phyloP scores from a whole-genome alignment of 2,797 vertebrate genomes.

The Acomys russatus region DNA sequence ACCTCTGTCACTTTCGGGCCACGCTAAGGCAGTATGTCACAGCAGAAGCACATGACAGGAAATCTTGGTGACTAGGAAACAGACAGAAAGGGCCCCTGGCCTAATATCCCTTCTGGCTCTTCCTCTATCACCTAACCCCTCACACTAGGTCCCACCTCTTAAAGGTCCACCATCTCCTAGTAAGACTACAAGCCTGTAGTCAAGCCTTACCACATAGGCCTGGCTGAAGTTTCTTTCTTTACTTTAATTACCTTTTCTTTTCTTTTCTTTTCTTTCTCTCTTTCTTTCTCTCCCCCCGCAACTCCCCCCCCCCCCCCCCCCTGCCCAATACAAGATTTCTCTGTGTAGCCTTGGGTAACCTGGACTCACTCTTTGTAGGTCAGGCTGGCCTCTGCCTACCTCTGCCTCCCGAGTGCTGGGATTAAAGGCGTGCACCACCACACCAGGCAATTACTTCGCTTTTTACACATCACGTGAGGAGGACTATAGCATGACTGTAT shows the following conservation, averaged over 20 bases:
- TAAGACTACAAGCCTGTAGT: not conserved
- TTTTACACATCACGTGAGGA: slow-evolving; percentile 31
- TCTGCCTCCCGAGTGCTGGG: too few relatives aligned
- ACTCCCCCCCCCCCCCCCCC: too few relatives aligned
- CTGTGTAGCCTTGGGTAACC: too few relatives aligned
- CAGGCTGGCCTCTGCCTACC: too few relatives aligned
- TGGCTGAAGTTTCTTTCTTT: not conserved
- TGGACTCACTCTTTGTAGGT: too few relatives aligned
- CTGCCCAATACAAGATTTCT: too few relatives aligned
- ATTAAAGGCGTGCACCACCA: too few relatives aligned
- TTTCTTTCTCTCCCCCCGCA: too few relatives aligned
- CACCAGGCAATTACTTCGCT: not conserved
- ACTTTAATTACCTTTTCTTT: too few relatives aligned
- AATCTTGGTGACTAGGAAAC: not conserved
- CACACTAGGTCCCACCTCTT: not conserved
- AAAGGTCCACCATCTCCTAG: not conserved
- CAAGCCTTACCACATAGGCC: not conserved
- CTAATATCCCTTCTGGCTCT: not conserved
- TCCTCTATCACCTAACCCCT: not conserved
- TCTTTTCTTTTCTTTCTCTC: too few relatives aligned
- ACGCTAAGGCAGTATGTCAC: not conserved
- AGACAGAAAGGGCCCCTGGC: not conserved
- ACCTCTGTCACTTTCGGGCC: not conserved
- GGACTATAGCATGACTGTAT: not conserved
- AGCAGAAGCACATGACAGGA: not conserved